phyloP scores from a whole-genome alignment of 2,888 invertebrate genomes.

The Criorhina ranunculi region DNA sequence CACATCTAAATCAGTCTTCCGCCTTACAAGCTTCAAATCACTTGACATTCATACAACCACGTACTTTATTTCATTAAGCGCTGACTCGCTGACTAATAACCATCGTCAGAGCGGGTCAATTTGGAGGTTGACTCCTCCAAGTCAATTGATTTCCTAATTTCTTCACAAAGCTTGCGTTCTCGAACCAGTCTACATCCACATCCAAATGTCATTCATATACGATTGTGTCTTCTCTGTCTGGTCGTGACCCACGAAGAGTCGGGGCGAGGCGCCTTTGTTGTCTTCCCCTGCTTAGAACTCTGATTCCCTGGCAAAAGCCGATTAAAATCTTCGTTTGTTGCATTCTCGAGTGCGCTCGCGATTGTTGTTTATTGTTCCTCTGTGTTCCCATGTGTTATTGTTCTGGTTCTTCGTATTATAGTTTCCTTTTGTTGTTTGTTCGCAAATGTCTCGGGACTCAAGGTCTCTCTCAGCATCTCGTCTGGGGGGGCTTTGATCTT shows the following conservation, averaged over 20 bases:
- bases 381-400: too few relatives aligned
- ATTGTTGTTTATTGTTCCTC: too few relatives aligned
- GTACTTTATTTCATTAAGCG: not conserved
- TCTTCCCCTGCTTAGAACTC: slow-evolving; percentile 49
- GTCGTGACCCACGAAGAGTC: slow-evolving; percentile 15
- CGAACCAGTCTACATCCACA: slow-evolving; percentile 40
- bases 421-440: slow-evolving; percentile 10
- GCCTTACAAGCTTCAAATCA: too few relatives aligned
- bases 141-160: slow-evolving; percentile 65
- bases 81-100: slow-evolving; percentile 47
- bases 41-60: not conserved
- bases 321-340: slow-evolving; percentile 63
- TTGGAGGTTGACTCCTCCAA: slow-evolving; percentile 44
- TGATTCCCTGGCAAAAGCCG: slow-evolving; percentile 68
- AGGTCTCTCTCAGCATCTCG: slow-evolving; percentile 67
- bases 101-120: slow-evolving; percentile 37
- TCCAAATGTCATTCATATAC: slow-evolving; percentile 48
- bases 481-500: slow-evolving; percentile 68
- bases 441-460: slow-evolving; percentile 59
- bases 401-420: slow-evolving; percentile 5
- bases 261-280: slow-evolving; percentile 25
- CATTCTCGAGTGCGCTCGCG: slow-evolving; percentile 49
- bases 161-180: not conserved
- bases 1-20: too few relatives aligned
- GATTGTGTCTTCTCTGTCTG: not conserved